These are phyloP conservation scores for Merodon equestris DNA, from an alignment of 2,888 invertebrate species.

Conservation along the genomic window DNA sequence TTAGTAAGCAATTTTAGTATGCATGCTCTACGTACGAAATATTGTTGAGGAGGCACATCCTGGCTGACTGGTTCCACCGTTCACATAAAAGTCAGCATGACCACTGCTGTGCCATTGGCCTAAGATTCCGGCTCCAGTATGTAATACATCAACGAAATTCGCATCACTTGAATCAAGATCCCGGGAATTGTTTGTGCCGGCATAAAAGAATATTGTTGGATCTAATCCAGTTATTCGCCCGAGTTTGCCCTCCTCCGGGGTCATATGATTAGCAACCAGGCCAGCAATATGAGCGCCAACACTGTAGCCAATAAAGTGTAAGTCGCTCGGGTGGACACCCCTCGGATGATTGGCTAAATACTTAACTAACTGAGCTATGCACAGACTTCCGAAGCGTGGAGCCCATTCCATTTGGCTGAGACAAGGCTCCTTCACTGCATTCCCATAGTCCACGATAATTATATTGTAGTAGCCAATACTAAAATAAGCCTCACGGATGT, in stretches of 20 bases:
- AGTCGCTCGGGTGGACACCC: conserved; percentile 85
- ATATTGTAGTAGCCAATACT: conserved; percentile 89
- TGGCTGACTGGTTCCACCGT: conserved; percentile 92
- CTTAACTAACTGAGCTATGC: conserved; percentile 89
- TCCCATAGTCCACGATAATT: conserved; percentile 91
- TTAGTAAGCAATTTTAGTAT: no score
- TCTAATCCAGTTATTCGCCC: conserved; percentile 92
- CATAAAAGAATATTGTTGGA: conserved; percentile 92
- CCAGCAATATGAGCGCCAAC: conserved; percentile 93
- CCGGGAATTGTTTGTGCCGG: conserved; percentile 88
- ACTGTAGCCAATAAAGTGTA: conserved; percentile 92
- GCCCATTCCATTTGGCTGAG: conserved; percentile 87
- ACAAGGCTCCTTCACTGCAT: conserved; percentile 90
- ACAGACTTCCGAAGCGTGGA: conserved; percentile 84
- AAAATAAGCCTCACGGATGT: conserved; percentile 91
- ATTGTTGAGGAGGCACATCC: conserved; percentile 90
- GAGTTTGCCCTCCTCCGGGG: conserved; percentile 84
- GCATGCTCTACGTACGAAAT: conserved; percentile 82
- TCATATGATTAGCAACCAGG: conserved; percentile 87
- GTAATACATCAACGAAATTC: conserved; percentile 89
- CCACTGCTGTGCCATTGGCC: conserved; percentile 95
- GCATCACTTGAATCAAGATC: conserved; percentile 90
- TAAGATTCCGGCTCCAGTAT: conserved; percentile 92
- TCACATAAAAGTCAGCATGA: conserved; percentile 93
- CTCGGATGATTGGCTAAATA: conserved; percentile 89